Evolutionary conservation across 2,888 invertebrate species (phyloP), one percentile per base, ranked within the genome.

Genomic region (Camptogramma bilineatum): DNA sequence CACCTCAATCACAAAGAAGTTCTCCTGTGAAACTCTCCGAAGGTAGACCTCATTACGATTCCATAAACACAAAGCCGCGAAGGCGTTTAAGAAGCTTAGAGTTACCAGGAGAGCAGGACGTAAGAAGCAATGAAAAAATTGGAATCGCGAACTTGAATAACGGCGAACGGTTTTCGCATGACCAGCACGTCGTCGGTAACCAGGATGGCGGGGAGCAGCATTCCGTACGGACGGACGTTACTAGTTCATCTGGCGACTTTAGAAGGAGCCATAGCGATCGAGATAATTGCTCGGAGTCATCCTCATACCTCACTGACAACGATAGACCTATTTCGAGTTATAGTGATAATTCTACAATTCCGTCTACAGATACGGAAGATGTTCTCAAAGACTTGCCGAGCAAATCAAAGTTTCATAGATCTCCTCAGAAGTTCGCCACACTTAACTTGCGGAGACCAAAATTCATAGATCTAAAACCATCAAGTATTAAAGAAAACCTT

Each of bases 201-300:
- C 89, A 88, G 79, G 92, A 92, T 83, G 85, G 82, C 73, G 76
- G 76, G 62, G 92, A 93, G 76, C 90, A 87, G 78, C 91, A 93
- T 90, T 93, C 92, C 87, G 73, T 86, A 60, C 89, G 90, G 66
- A 88, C 87, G 64, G 90, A 91, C 77, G 84, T 86, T 79, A 87
- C 90, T 73, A 86, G 88, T 74, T 90, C 88, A 70, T 87, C 86
- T 47, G 81, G 86, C 71, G 90, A 89, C 84, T 91, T 80, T 76
- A 90, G 92, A 86, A 88, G 91, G 83, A 90, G 88, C 73, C 88
- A 90, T 72, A 89, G 87, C 76, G 92, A 92, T 82, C 86, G 91
- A 76, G 93, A 93, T 88, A 92, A 93, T 86, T 92, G 92, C 80
- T 93, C 93, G 61, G 93, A 93, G 83, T 88, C 93, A 50, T 93